A percentile compares a stretch with the other conserved stretches of the same genome.
phyloP scores from a whole-genome alignment of 2,113 vertebrate genomes.

The Burhinus bistriatus region DNA sequence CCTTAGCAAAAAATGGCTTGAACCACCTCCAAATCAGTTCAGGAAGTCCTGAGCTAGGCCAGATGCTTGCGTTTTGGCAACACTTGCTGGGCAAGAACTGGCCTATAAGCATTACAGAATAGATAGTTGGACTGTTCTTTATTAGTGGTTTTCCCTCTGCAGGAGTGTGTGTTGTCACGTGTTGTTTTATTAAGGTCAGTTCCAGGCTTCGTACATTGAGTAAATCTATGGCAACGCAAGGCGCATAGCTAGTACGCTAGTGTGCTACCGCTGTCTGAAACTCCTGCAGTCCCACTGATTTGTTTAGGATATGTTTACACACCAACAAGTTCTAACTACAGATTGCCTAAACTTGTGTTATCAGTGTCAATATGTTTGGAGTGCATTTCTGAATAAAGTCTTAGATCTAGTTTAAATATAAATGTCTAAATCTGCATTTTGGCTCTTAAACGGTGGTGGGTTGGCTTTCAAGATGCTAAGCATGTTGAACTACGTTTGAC shows the following conservation, averaged over 20 bases:
- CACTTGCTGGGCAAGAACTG: not conserved
- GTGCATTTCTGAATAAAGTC: not conserved
- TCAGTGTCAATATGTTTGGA: not conserved
- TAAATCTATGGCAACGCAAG: not conserved
- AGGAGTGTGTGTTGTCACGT: not conserved
- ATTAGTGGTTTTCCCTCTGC: not conserved
- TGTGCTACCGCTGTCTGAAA: not conserved
- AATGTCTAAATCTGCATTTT: not conserved
- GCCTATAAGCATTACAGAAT: not conserved
- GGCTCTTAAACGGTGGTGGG: not conserved
- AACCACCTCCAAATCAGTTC: not conserved
- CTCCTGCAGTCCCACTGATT: not conserved
- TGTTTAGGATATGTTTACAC: not conserved
- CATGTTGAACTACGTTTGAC: not conserved
- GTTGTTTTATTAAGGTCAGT: not conserved
- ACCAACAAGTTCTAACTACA: not conserved
- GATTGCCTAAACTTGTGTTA: not conserved
- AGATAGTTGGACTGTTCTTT: not conserved
- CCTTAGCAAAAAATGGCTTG: not conserved
- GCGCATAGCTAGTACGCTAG: too few relatives aligned
- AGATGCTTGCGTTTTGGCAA: not conserved
- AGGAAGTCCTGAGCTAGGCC: not conserved
- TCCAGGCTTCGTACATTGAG: not conserved
- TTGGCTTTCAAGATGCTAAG: not conserved
- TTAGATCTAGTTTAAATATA: not conserved